Percentiles rank a stretch among this genome's conserved stretches.
Evolutionary conservation across 1,140 invertebrate genomes (phyloP).

Genomic region (Drosophila ohnishii): DNA sequence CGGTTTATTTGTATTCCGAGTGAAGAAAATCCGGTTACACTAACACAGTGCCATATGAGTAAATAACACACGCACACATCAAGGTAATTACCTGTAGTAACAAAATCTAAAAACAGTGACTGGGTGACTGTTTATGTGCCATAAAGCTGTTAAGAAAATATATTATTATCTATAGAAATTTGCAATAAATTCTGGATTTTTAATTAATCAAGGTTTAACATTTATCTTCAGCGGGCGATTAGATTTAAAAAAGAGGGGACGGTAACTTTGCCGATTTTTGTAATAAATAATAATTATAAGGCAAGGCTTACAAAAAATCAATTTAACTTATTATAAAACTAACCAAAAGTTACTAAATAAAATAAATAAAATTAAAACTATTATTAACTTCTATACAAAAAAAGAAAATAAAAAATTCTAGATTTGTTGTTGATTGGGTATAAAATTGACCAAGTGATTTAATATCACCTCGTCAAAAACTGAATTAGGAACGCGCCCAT

Average conservation of each 20-base stretch:
- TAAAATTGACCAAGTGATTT: not conserved
- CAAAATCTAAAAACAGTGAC: not conserved
- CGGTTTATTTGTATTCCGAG: conserved; percentile 1
- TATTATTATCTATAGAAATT: not conserved
- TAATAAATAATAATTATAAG: no score
- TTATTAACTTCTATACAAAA: not conserved
- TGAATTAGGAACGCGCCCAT: not conserved
- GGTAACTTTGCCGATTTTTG: no score
- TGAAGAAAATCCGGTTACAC: not conserved
- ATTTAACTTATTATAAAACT: no score
- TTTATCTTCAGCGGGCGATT: not conserved
- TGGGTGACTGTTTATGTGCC: not conserved
- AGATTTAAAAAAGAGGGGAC: no score
- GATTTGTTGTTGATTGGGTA: not conserved
- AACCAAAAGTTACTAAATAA: not conserved
- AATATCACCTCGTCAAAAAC: not conserved
- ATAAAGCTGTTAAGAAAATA: not conserved
- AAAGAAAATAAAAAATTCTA: not conserved
- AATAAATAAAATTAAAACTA: not conserved
- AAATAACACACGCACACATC: not conserved
- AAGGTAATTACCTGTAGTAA: not conserved
- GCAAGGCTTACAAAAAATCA: no score
- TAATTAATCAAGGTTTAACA: not conserved
- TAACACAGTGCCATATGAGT: conserved; percentile 14
- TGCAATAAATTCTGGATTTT: not conserved